Conservation (phyloP, 2,888 invertebrate genomes). For the Cabera pusaria region DNA sequence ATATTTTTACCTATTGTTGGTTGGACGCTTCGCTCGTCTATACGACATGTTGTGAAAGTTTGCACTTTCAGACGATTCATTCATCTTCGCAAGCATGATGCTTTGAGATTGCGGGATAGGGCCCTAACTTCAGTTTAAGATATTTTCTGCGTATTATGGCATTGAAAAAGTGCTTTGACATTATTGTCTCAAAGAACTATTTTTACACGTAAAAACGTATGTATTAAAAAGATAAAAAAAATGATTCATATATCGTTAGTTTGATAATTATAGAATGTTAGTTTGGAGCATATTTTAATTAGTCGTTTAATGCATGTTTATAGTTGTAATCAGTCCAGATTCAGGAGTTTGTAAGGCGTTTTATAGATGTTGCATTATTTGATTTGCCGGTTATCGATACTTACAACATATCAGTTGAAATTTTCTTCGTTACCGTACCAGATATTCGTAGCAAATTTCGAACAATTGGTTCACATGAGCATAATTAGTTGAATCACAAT, state of each 20-base stretch:
- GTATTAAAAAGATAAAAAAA: conserved; percentile 62
- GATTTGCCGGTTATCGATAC: conserved; percentile 49
- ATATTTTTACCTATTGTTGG: too few species aligned
- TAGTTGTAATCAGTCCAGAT: conserved; percentile 69
- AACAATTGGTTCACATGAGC: too few species aligned
- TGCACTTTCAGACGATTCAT: too few species aligned
- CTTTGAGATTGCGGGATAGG: conserved; percentile 2
- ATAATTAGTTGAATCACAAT: conserved; percentile 12
- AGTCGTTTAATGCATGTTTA: conserved; percentile 77
- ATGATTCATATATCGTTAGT: conserved; percentile 72
- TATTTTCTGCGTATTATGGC: conserved; percentile 30
- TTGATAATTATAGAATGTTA: conserved; percentile 72
- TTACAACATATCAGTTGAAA: conserved; percentile 9
- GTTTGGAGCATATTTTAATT: conserved; percentile 76
- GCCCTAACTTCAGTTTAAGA: conserved; percentile 7
- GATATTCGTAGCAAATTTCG: too few species aligned
- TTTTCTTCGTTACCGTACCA: conserved; percentile 15
- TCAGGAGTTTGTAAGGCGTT: conserved; percentile 51
- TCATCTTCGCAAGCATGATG: too few species aligned
- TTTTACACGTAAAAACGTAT: conserved; percentile 70
- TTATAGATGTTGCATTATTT: conserved; percentile 46
- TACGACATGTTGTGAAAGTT: too few species aligned
- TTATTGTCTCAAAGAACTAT: conserved; percentile 70
- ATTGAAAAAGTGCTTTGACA: conserved; percentile 58
- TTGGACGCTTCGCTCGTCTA: too few species aligned